Base-by-base conservation (phyloP, 2,888 invertebrate genomes). In the Mythimna lalbum region DNA sequence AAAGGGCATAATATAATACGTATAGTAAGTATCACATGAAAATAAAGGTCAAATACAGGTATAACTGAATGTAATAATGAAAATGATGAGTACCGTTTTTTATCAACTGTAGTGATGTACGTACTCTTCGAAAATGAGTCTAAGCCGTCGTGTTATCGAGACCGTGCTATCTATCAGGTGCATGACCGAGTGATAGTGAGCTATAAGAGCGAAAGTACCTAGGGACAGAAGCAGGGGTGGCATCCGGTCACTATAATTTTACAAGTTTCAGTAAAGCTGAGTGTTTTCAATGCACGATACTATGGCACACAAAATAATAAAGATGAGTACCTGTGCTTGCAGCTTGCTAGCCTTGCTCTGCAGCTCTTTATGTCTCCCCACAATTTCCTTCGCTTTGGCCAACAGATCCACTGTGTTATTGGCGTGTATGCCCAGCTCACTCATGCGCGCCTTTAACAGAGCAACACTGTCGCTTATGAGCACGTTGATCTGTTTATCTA, bases 401-500 rank as follows among this genome's bases (percentile, higher is more conserved):
- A 98, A 96, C 70, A 98, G 95, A 93, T 98, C 98, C 68, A 98
- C 98, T 0, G 98, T 98, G 75, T 98, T 98, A 68, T 97, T 97
- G 23, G 98, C 98, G 93, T 98, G 98, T 77, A 99, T 98, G 76
- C 98, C 98, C 83, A 99, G 96, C 94, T 99, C 99, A 86, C 97
- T 98, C 97, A 99, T 98, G 78, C 99, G 97, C 57, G 98, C 97
- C 92, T 99, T 98, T 53, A 99, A 95, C 82, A 99, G 95, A 39
- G 98, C 98, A 21, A 99, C 98, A 89, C 99, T 99, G 91, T 99
- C 99, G 87, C 98, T 98, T 81, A 99, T 98, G 78, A 99, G 95
- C 74, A 98, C 98, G 91, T 98, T 98, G 79, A 99, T 99, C 96
- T 99, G 99, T 91, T 98, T 98, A 89, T 99, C 99, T 84, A 99